A percentile compares a stretch with the other conserved stretches of the same genome.
Evolutionary conservation across 2,113 vertebrate genomes (phyloP).

Genomic region (Clarias magur): DNA sequence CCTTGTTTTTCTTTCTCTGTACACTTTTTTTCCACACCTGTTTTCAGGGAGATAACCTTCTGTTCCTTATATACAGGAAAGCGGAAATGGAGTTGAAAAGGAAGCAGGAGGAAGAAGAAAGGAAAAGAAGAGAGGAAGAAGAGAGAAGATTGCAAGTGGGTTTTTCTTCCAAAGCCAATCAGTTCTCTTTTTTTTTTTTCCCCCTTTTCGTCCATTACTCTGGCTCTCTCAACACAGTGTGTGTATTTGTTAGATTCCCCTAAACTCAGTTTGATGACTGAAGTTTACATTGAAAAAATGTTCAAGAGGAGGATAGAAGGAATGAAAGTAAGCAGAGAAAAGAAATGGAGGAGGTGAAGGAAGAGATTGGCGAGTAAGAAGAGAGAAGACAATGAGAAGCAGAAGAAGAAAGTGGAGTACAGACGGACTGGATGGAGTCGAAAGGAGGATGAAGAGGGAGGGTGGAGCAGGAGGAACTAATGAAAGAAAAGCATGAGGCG

Average conservation of each 20-base stretch:
- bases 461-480: not conserved
- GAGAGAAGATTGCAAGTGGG: constrained; percentile 86
- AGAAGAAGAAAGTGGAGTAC: not conserved
- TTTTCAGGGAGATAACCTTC: not conserved
- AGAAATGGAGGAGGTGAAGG: not conserved
- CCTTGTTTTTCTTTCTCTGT: too few species aligned
- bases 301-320: not conserved
- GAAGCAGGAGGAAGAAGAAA: constrained; percentile 90
- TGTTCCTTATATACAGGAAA: constrained; percentile 75
- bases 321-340: not conserved
- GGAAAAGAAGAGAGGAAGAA: constrained; percentile 90
- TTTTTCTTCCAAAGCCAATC: not conserved
- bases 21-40: too few species aligned
- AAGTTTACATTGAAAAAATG: not conserved
- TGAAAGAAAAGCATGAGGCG: not conserved
- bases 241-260: not conserved
- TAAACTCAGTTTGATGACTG: not conserved
- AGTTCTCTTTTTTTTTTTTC: not conserved
- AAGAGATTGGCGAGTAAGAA: not conserved
- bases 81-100: constrained; percentile 93
- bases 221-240: not conserved
- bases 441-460: not conserved
- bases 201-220: not conserved
- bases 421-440: not conserved
- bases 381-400: not conserved